Base-by-base conservation (phyloP, 2,888 invertebrate genomes). In the Cybosia mesomella region DNA sequence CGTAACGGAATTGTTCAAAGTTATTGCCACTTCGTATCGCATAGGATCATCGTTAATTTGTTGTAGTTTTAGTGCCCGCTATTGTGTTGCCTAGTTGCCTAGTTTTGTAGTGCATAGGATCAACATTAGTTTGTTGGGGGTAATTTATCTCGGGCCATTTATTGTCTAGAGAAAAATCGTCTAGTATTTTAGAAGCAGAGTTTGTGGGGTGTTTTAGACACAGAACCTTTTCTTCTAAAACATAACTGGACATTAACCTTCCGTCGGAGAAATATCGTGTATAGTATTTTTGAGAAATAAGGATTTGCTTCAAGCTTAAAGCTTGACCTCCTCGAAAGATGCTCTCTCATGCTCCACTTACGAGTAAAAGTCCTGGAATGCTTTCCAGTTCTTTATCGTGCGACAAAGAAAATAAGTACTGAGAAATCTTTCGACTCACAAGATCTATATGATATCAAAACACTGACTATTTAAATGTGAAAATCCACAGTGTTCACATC, bases 1-100 rank as follows among this genome's bases (percentile, higher is more conserved):
- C 2, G 49, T 32, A 53, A 15, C 21, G 4, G 32, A 49, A 24
- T 21, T 8, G 28, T 62, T 32, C 21, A 53, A 49, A 62, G 21
- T 62, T 49, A 53, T 57, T 24, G n/a, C 57, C 24, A 39, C 64
- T 57, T 64, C n/a, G 28, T 64, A n/a, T 57, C 39, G 39, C n/a
- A 39, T 18, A 34, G 53, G 34, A 54, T 54, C 22, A 54, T 1
- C 57, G 54, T 64, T 64, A 64, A 28, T 57, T 57, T 57, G 55
- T 64, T 28, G 43, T n/a, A 22, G 22, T 57, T 55, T 55, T 39
- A 57, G 54, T 55, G 24, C 34, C 28, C 54, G 13, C 21, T 18
- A 11, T 43, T 61, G 24, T 53, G 15, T 55, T 24, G 5, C 4
- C 55, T 13, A 10, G 61, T 43, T 43, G 32, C 21, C 49, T 49